Evolutionary conservation across 2,888 invertebrate species (phyloP).

Genomic region (Bellardia bayeri): DNA sequence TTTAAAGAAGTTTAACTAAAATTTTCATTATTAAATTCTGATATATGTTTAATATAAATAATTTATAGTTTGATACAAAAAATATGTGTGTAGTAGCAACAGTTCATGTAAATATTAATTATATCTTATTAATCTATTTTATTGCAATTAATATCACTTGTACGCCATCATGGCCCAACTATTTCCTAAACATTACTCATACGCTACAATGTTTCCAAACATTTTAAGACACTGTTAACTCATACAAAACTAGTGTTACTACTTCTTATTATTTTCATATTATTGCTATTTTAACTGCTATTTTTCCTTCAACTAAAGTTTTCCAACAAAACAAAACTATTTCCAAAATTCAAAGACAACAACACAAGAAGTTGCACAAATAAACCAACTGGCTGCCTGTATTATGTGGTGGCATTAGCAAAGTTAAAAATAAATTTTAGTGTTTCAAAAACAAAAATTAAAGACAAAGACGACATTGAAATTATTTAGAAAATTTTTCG

Average conservation of each 20-base stretch:
- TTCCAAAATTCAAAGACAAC: conserved; percentile 53
- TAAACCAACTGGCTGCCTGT: neutral
- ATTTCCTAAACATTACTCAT: conserved; percentile 26
- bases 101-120: no score
- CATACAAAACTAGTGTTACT: neutral
- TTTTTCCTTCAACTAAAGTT: no score
- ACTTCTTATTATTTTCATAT: conserved; percentile 11
- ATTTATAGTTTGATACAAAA: no score
- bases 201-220: neutral
- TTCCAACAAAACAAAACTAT: neutral
- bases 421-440: conserved; percentile 41
- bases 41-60: no score
- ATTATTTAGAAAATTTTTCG: conserved; percentile 60
- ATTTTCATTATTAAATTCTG: no score
- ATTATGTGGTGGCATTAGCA: conserved; percentile 41
- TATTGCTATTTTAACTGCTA: neutral
- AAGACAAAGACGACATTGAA: conserved; percentile 62
- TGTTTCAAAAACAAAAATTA: conserved; percentile 14
- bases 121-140: no score
- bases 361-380: neutral
- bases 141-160: conserved; percentile 53
- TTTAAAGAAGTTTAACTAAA: no score
- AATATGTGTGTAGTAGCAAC: no score
- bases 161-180: neutral
- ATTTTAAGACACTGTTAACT: neutral